Evolutionary conservation across 2,888 invertebrate species (phyloP), one percentile per base, ranked within the genome.

Genomic region (Rotaria macrura): DNA sequence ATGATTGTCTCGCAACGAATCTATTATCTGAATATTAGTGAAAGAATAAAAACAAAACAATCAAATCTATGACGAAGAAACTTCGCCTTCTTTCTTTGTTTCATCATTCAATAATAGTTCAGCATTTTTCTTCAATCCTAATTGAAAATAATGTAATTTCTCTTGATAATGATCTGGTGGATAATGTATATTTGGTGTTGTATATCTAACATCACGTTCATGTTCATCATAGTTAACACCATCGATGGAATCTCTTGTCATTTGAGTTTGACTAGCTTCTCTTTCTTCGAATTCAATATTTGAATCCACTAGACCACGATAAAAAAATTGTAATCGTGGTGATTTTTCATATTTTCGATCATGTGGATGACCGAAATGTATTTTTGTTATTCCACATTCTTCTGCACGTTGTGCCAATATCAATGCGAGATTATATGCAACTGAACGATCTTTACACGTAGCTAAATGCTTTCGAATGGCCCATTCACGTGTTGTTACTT

Each of bases 81-180:
- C 34, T 65, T 65, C 34, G 29, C 17, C 34, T 65, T 65, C 29
- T 65, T 65, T 65, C 34, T 65, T 65, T 38, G 14, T 29, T 12
- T 65, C 34, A 20, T 34, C 29, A 65, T 65, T 65, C 20, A 17
- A 17, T 65, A 65, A 34, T 34, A 20, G 65, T 65, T 65, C 65
- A 65, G 34, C 43, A 6, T 38, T 40, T 43, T 79, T 43, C 3
- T n/a, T 40, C 25, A 79, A 43, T 43, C 79, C 79, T n/a, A 79
- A 12, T 43, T 79, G 79, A 40, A 79, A 79, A 43, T 79, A 79
- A 79, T 79, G 79, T 79, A 79, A 43, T 79, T 79, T 79, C 43
- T 79, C 79, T 43, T 79, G 79, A 79, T 79, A 79, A n/a, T 2
- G 10, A 79, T 79, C 79, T 23, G 79, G 43, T 25, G 79, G 79